phyloP scores from a whole-genome alignment of 1,140 invertebrate genomes.

The Galleria mellonella region DNA sequence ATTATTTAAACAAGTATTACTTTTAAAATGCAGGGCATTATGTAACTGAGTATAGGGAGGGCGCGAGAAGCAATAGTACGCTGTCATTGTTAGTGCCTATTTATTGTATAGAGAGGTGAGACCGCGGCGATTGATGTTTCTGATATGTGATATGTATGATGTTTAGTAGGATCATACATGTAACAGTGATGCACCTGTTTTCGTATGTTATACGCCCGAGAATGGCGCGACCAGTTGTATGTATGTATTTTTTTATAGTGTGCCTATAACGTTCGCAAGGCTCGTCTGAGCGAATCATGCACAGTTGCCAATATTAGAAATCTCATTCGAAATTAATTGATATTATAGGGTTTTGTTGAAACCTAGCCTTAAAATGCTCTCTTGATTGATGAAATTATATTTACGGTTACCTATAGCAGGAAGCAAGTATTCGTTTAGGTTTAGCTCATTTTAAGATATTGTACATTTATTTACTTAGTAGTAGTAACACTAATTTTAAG shows the following conservation, averaged over 20 bases:
- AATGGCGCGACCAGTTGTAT: neutral
- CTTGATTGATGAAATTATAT: slow-evolving; percentile 66
- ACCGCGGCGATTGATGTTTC: neutral
- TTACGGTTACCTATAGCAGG: slow-evolving; percentile 70
- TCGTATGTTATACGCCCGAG: neutral
- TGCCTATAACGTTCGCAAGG: neutral
- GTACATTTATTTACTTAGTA: slow-evolving; percentile 64
- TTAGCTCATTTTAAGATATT: slow-evolving; percentile 58
- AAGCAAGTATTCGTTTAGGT: slow-evolving; percentile 68
- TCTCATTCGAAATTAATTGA: slow-evolving; percentile 3
- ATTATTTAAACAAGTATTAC: slow-evolving; percentile 8
- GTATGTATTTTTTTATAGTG: neutral
- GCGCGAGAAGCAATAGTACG: slow-evolving; percentile 4
- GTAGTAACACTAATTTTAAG: slow-evolving; percentile 26
- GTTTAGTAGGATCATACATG: neutral
- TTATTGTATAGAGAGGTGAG: slow-evolving; percentile 18
- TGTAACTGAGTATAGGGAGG: neutral
- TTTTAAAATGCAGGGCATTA: slow-evolving; percentile 13
- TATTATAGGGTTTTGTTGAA: slow-evolving; percentile 26
- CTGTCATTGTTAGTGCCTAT: slow-evolving; percentile 27
- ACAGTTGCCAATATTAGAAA: slow-evolving; percentile 3
- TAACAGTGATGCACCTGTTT: neutral
- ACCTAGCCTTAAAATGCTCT: slow-evolving; percentile 70
- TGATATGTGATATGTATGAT: slow-evolving; percentile 5
- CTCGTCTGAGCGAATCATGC: neutral